Evolutionary conservation across 2,113 vertebrate genomes (phyloP).

Genomic region (Danionella cerebrum): DNA sequence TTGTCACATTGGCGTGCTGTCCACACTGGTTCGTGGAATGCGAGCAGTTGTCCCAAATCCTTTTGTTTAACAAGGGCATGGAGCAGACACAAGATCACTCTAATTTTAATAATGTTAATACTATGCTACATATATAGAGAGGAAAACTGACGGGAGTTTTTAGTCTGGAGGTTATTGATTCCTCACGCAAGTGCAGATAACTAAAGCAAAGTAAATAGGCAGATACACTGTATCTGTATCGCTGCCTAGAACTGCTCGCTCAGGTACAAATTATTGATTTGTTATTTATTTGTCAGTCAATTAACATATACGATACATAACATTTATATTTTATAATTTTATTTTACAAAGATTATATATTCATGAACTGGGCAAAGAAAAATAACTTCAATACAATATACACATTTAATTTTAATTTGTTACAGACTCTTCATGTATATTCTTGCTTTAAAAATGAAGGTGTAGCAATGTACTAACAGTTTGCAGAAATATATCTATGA

Average conservation of each 20-base stretch:
- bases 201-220: too few species aligned
- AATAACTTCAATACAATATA: too few species aligned
- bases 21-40: constrained; percentile 39
- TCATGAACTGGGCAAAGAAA: too few species aligned
- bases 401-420: too few species aligned
- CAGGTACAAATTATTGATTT: too few species aligned
- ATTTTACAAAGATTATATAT: too few species aligned
- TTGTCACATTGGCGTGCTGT: constrained; percentile 32
- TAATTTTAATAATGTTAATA: constrained; percentile 21
- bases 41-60: constrained; percentile 54
- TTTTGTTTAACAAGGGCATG: constrained; percentile 43
- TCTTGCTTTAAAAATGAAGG: too few species aligned
- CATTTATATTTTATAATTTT: too few species aligned
- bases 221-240: too few species aligned
- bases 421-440: too few species aligned
- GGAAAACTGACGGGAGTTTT: constrained; percentile 24
- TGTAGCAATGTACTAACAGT: not conserved
- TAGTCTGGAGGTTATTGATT: constrained; percentile 48
- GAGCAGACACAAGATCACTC: constrained; percentile 42
- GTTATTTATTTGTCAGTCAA: too few species aligned
- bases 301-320: too few species aligned
- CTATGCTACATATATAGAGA: constrained; percentile 15
- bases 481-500: not conserved
- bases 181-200: constrained; percentile 30
- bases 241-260: not conserved